Evolutionary conservation across 2,113 vertebrate species (phyloP).

Genomic region (Gavia stellata): DNA sequence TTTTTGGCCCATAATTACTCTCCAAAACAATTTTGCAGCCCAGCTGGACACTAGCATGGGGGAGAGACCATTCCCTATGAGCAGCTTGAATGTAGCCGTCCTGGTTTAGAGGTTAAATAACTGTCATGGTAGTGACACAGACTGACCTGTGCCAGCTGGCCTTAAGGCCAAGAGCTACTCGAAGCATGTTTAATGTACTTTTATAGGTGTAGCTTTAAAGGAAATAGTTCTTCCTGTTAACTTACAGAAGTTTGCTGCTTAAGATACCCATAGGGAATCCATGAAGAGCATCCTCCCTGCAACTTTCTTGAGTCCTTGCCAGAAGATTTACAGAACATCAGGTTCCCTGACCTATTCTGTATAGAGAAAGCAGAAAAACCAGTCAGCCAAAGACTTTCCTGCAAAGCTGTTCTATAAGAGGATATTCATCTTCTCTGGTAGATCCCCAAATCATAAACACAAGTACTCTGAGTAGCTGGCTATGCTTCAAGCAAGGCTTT

Average conservation of each 20-base stretch:
- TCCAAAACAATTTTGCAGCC: not conserved
- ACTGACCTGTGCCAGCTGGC: not conserved
- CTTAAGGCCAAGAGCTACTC: not conserved
- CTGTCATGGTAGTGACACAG: accelerated
- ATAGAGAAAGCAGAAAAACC: not conserved
- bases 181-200: not conserved
- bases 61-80: not conserved
- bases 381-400: not conserved
- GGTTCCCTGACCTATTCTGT: not conserved
- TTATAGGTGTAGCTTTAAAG: not conserved
- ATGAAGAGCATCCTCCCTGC: not conserved
- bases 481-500: not conserved
- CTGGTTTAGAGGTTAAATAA: not conserved
- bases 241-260: not conserved
- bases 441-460: not conserved
- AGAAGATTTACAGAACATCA: not conserved
- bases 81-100: not conserved
- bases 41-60: not conserved
- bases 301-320: not conserved
- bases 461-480: not conserved
- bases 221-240: not conserved
- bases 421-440: not conserved
- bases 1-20: not conserved
- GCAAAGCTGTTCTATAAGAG: not conserved
- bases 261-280: not conserved